These are phyloP conservation scores for Anoplopoma fimbria DNA, from an alignment of 2,113 vertebrate species.

Conservation along the genomic window DNA sequence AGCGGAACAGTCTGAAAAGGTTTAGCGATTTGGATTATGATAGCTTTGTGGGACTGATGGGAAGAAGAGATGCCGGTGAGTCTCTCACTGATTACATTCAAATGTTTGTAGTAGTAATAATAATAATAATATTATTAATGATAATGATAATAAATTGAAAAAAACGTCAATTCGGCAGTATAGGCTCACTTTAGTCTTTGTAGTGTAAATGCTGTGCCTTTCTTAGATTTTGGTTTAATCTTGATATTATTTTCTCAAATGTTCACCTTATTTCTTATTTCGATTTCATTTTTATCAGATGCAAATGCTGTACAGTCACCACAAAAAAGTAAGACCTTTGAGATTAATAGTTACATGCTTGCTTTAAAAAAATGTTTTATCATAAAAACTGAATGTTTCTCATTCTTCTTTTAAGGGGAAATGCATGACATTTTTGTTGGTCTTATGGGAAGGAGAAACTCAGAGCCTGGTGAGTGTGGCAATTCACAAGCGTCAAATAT, in stretches of 20 bases:
- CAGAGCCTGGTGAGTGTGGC: constrained; percentile 81
- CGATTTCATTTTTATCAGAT: constrained; percentile 53
- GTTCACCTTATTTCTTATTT: not conserved
- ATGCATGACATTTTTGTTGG: constrained; percentile 97
- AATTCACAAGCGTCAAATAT: not conserved
- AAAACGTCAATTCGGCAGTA: not conserved
- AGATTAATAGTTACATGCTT: not conserved
- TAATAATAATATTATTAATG: not conserved
- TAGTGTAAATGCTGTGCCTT: not conserved
- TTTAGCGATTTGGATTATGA: constrained; percentile 88
- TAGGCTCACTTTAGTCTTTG: not conserved
- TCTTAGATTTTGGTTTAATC: not conserved
- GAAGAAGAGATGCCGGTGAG: constrained; percentile 87
- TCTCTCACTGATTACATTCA: not conserved
- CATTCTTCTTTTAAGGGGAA: constrained; percentile 82
- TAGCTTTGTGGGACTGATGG: constrained; percentile 88
- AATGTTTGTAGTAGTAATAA: not conserved
- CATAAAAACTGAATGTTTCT: not conserved
- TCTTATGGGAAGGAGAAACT: constrained; percentile 92
- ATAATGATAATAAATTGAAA: not conserved
- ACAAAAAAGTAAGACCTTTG: constrained; percentile 81
- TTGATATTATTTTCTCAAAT: not conserved
- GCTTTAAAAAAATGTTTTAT: not conserved
- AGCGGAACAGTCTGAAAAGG: constrained; percentile 83
- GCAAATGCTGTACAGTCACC: constrained; percentile 61